phyloP scores from a whole-genome alignment of 1,140 invertebrate genomes.

The Pseudobourletiella spinata region DNA sequence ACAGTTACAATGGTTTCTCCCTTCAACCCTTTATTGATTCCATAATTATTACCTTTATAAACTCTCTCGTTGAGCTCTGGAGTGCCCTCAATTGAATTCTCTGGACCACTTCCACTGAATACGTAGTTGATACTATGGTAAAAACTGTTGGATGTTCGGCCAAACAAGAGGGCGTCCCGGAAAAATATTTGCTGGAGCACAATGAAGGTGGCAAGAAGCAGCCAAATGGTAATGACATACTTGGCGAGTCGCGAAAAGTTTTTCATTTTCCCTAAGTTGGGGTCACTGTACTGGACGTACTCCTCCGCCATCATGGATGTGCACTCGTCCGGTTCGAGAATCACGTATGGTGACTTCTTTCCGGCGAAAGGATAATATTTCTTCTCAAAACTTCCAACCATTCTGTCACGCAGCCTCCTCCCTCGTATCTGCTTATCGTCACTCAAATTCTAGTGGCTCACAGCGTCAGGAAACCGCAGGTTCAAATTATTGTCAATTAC shows the following conservation, averaged over 20 bases:
- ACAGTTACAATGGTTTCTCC: neutral
- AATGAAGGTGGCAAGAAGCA: neutral
- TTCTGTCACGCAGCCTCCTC: no score
- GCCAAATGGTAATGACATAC: neutral
- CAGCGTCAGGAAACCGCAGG: no score
- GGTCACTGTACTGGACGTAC: neutral
- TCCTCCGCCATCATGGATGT: conserved; percentile 2
- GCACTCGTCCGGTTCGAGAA: conserved; percentile 6
- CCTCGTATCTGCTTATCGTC: no score
- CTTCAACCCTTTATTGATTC: neutral
- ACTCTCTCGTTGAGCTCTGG: neutral
- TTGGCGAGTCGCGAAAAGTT: neutral
- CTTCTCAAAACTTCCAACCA: neutral
- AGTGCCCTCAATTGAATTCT: neutral
- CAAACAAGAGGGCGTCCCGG: neutral
- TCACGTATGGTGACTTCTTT: conserved; percentile 2
- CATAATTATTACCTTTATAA: neutral
- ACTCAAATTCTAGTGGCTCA: no score
- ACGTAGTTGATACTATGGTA: neutral
- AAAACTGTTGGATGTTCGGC: neutral
- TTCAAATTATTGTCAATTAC: no score
- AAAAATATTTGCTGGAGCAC: neutral
- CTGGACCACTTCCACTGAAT: neutral
- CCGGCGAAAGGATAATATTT: neutral
- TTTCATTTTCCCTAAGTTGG: neutral